phyloP scores from a whole-genome alignment of 2,888 invertebrate species.

The Cheilosia vulpina region DNA sequence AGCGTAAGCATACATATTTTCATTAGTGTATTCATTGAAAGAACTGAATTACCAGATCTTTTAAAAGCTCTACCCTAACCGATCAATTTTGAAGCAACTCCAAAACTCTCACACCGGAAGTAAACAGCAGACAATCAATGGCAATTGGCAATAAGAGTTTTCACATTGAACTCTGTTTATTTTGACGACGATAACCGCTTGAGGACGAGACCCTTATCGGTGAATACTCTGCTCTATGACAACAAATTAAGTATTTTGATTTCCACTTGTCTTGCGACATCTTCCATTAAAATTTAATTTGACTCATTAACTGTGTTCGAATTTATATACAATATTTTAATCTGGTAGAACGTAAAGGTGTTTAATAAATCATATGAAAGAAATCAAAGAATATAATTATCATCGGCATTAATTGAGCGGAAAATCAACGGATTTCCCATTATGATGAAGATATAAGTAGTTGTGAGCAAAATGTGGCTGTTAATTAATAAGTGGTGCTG shows the following conservation, averaged over 20 bases:
- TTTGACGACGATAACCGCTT: constrained; percentile 9
- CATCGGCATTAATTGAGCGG: not conserved
- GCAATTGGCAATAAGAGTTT: not conserved
- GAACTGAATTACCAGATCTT: too few species aligned
- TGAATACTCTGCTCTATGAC: not conserved
- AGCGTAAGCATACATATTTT: too few species aligned
- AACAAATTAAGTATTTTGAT: constrained; percentile 11
- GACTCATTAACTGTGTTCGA: not conserved
- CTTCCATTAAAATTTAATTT: constrained; percentile 16
- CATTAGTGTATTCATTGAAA: too few species aligned
- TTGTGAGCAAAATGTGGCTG: not conserved
- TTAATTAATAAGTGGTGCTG: not conserved
- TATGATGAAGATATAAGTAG: not conserved
- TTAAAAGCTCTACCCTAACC: not conserved
- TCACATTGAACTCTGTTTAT: constrained; percentile 4
- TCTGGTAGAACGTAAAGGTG: not conserved
- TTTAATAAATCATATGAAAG: not conserved
- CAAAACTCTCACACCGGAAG: not conserved
- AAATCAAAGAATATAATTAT: constrained; percentile 1
- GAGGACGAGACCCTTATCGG: constrained; percentile 6
- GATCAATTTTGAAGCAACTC: not conserved
- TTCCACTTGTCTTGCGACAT: not conserved
- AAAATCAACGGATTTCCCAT: not conserved
- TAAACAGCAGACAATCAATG: not conserved
- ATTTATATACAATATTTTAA: not conserved